These are phyloP conservation scores for Schlechtendalia chinensis DNA, from an alignment of 1,140 invertebrate genomes.

Conservation along the genomic window DNA sequence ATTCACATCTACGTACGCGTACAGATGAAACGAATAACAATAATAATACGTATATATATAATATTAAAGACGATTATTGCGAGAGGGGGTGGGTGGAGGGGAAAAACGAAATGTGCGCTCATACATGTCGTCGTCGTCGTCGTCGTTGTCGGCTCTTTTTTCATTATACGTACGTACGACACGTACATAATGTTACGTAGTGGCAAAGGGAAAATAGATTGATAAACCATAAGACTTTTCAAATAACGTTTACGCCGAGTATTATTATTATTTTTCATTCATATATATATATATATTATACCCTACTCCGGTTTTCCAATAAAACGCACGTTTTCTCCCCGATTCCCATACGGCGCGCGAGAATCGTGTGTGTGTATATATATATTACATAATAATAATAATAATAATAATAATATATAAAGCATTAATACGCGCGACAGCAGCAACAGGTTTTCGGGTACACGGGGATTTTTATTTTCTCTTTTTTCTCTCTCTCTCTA, in stretches of 20 bases:
- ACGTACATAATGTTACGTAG: no score
- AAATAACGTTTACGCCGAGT: background rate
- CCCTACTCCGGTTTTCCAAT: slow-evolving; percentile 31
- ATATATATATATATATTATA: background rate
- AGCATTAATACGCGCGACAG: background rate
- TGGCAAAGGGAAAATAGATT: background rate
- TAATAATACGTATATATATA: background rate
- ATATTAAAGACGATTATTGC: background rate
- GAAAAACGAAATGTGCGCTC: background rate
- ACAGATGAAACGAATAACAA: background rate
- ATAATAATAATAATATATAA: no score
- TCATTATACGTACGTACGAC: no score
- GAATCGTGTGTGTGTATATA: background rate
- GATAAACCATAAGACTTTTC: slow-evolving; percentile 20
- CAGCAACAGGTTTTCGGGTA: slow-evolving; percentile 29
- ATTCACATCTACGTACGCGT: background rate
- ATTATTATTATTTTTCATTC: slow-evolving; percentile 25
- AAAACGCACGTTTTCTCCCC: slow-evolving; percentile 21
- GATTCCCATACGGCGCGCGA: background rate
- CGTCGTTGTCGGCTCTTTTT: no score
- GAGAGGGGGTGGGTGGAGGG: no score
- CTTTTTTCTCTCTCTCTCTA: no score
- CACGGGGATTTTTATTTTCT: background rate
- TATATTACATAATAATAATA: background rate
- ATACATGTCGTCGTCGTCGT: background rate